These are phyloP conservation scores for Ariopsis seemanni DNA, from an alignment of 2,113 vertebrate species.

Conservation along the genomic window DNA sequence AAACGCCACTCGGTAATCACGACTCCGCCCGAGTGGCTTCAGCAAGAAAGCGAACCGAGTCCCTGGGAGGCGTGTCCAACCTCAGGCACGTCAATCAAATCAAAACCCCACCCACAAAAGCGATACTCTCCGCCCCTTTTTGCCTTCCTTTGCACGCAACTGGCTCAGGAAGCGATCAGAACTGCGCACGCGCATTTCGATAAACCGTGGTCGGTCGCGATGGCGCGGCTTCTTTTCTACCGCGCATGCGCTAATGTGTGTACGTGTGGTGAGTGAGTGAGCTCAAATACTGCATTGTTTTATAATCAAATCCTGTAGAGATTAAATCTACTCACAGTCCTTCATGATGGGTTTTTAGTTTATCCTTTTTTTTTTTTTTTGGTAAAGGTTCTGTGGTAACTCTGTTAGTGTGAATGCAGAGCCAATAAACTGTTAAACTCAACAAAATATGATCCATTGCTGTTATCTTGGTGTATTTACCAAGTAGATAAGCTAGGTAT, in stretches of 20 bases:
- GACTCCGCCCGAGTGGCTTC: conserved; percentile 61
- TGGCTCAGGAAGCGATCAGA: background rate
- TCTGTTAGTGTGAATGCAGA: background rate
- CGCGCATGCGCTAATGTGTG: background rate
- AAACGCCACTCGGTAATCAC: conserved; percentile 54
- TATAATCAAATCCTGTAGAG: background rate
- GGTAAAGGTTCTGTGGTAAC: background rate
- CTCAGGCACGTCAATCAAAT: conserved; percentile 54
- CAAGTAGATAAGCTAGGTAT: background rate
- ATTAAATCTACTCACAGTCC: background rate
- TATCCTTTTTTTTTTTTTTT: background rate
- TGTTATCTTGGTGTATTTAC: background rate
- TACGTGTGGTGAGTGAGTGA: background rate
- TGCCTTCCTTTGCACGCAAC: conserved; percentile 19
- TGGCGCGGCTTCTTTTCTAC: background rate
- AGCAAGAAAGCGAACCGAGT: conserved; percentile 42
- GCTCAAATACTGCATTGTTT: background rate
- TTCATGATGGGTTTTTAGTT: background rate
- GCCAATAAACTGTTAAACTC: background rate
- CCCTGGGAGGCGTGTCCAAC: conserved; percentile 44
- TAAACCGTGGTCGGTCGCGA: background rate
- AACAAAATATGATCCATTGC: background rate
- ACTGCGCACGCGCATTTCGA: background rate
- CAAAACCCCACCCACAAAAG: conserved; percentile 22
- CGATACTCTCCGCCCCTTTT: background rate